Percentiles rank a stretch among this genome's conserved stretches.
Evolutionary conservation across 2,113 vertebrate genomes (phyloP).

Genomic region (Leptodactylus fuscus): DNA sequence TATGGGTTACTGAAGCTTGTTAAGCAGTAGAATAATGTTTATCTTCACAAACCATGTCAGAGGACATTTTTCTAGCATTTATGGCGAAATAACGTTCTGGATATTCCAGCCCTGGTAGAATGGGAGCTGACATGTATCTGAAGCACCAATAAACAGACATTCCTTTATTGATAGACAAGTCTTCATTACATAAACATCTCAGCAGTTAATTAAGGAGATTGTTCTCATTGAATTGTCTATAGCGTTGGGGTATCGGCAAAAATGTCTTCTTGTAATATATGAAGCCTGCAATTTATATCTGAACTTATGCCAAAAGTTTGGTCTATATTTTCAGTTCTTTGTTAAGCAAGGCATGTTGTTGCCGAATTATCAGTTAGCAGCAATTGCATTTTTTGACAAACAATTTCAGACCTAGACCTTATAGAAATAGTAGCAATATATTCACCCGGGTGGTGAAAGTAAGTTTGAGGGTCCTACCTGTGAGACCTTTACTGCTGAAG

Average conservation of each 20-base stretch:
- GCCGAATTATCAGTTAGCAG: neutral
- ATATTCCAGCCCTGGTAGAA: neutral
- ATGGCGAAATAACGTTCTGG: neutral
- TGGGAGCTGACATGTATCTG: neutral
- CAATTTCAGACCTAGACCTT: neutral
- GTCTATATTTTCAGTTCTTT: neutral
- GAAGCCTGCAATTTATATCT: too few relatives aligned
- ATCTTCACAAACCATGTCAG: too few relatives aligned
- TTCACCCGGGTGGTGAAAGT: too few relatives aligned
- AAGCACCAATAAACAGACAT: neutral
- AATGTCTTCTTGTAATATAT: neutral
- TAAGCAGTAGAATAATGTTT: too few relatives aligned
- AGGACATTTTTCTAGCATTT: too few relatives aligned
- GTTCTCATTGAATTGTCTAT: neutral
- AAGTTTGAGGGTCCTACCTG: neutral
- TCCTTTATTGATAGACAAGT: neutral
- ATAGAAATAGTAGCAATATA: neutral
- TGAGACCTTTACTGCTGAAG: neutral
- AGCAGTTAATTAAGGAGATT: constrained; percentile 15
- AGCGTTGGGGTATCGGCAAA: neutral
- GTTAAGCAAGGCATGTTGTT: neutral
- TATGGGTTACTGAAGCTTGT: too few relatives aligned
- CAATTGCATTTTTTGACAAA: neutral
- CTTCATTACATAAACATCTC: neutral
- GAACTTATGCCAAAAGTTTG: neutral